Percentiles rank a stretch among this genome's conserved stretches.
Evolutionary conservation across 30 jellyfish, hydroid and myxozoan species (phyloP).

Genomic region (Hydractinia symbiolongicarpus): DNA sequence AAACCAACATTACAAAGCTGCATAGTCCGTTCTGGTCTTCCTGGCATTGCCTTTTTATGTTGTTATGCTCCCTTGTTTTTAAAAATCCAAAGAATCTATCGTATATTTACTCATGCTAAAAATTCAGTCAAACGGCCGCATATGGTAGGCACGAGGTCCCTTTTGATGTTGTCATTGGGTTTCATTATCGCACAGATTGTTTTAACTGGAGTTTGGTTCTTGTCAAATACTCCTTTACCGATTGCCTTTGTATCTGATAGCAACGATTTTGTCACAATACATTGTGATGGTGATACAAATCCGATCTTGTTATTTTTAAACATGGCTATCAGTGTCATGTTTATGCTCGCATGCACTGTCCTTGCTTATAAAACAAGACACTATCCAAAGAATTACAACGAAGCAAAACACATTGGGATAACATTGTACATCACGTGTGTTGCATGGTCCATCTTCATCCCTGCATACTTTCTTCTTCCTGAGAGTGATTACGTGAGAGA

Average conservation of each 20-base stretch:
- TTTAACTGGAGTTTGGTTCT: slow-evolving; percentile 62
- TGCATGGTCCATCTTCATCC: slow-evolving; percentile 52
- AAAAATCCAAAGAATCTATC: slow-evolving; percentile 61
- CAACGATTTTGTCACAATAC: slow-evolving; percentile 40
- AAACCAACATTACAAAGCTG: slow-evolving; percentile 57
- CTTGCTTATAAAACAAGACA: slow-evolving; percentile 80
- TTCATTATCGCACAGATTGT: slow-evolving; percentile 41
- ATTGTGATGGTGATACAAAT: slow-evolving; percentile 43
- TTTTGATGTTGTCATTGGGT: slow-evolving; percentile 45
- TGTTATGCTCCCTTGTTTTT: slow-evolving; percentile 76
- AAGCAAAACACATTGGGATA: slow-evolving; percentile 81
- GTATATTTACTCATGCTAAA: slow-evolving; percentile 67
- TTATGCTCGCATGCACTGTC: slow-evolving; percentile 71
- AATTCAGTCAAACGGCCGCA: slow-evolving; percentile 50
- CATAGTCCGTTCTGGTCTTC: slow-evolving; percentile 39
- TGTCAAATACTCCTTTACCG: slow-evolving; percentile 41
- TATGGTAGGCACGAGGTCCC: slow-evolving; percentile 73
- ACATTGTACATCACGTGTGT: slow-evolving; percentile 80
- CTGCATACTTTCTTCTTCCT: slow-evolving; percentile 45
- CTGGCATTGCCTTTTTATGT: slow-evolving; percentile 57
- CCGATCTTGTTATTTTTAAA: slow-evolving; percentile 43
- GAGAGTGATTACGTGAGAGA: slow-evolving; percentile 40
- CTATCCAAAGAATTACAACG: slow-evolving; percentile 90
- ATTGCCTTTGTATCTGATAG: slow-evolving; percentile 47
- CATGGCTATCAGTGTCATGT: slow-evolving; percentile 55